A percentile compares a stretch with the other conserved stretches of the same genome.
These are phyloP conservation scores for Volucella inflata DNA, from an alignment of 2,888 invertebrate species.

Conservation along the genomic window DNA sequence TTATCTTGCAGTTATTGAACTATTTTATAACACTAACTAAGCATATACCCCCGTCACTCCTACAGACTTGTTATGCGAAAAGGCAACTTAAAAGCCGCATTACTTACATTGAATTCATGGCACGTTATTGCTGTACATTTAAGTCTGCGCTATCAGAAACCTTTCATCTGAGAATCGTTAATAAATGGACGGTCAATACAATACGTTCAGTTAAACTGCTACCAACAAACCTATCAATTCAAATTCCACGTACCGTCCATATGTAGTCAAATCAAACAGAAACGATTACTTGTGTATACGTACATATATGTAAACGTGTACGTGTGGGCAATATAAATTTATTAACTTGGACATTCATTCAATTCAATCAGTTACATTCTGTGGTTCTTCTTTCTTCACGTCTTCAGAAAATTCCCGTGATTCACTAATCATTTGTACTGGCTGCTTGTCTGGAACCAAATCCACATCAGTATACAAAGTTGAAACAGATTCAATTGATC, in stretches of 20 bases:
- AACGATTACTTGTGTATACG: neutral
- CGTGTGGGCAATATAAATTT: conserved; percentile 53
- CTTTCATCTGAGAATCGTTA: conserved; percentile 42
- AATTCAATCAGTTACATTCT: neutral
- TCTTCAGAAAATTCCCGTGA: too few relatives aligned
- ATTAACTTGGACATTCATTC: conserved; percentile 35
- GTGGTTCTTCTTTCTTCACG: too few relatives aligned
- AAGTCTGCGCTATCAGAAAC: conserved; percentile 27
- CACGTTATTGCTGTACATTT: conserved; percentile 39
- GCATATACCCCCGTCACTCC: conserved; percentile 4
- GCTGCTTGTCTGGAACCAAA: conserved; percentile 25
- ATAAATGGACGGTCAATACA: conserved; percentile 32
- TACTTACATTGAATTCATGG: conserved; percentile 20
- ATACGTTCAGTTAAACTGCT: conserved; percentile 17
- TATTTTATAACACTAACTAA: conserved; percentile 64
- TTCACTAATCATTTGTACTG: neutral
- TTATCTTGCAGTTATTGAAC: conserved; percentile 59
- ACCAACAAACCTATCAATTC: conserved; percentile 51
- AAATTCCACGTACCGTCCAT: conserved; percentile 48
- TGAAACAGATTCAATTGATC: neutral
- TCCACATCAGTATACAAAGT: conserved; percentile 32
- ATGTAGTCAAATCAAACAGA: conserved; percentile 44
- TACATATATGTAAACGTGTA: conserved; percentile 14
- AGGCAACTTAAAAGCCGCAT: conserved; percentile 15
- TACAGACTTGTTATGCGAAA: conserved; percentile 37